Evolutionary conservation across 2,113 vertebrate genomes (phyloP).

Genomic region (Eubucco bourcierii): DNA sequence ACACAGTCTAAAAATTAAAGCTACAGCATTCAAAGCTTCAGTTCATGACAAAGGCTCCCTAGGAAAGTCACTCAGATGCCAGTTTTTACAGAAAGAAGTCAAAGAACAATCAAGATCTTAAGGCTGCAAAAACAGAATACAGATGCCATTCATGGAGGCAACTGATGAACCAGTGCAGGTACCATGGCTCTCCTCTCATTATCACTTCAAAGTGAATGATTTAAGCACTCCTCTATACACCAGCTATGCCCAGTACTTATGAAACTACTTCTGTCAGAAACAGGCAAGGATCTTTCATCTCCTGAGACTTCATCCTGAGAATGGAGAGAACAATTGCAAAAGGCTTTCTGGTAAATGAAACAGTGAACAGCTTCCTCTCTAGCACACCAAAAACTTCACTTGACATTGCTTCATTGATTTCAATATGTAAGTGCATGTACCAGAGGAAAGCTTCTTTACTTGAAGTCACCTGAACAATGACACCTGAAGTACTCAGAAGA

Average conservation of each 20-base stretch:
- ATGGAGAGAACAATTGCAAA: neutral
- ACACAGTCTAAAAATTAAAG: neutral
- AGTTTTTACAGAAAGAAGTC: neutral
- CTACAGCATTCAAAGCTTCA: neutral
- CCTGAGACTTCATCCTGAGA: neutral
- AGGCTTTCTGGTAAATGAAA: neutral
- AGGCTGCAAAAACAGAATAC: neutral
- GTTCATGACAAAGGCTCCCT: neutral
- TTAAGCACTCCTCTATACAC: neutral
- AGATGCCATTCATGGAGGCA: neutral
- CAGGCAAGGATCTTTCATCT: neutral
- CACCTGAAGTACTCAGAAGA: neutral
- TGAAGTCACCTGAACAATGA: neutral
- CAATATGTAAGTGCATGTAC: neutral
- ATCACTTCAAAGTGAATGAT: neutral
- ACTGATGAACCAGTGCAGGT: neutral
- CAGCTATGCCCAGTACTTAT: neutral
- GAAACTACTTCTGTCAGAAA: neutral
- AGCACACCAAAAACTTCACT: neutral
- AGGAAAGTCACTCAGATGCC: neutral
- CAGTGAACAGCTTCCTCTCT: neutral
- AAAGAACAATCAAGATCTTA: neutral
- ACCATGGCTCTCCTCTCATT: neutral
- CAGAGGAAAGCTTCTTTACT: neutral
- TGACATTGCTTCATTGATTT: neutral